These are phyloP conservation scores for Drosophila siamana DNA, from an alignment of 2,888 invertebrate genomes.

Conservation along the genomic window DNA sequence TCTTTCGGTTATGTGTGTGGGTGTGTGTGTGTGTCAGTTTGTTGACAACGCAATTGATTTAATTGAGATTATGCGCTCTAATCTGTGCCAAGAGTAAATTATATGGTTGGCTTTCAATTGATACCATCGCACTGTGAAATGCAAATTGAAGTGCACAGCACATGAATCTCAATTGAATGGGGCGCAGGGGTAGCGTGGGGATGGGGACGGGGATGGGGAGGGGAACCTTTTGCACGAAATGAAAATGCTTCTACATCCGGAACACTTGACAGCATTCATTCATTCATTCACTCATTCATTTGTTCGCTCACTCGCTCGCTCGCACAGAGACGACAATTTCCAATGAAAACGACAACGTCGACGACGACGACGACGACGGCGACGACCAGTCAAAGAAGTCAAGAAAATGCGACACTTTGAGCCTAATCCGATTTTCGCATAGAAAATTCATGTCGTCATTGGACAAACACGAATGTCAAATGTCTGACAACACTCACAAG, in stretches of 20 bases:
- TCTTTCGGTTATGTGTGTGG: too few relatives aligned
- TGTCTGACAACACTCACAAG: conserved; percentile 1
- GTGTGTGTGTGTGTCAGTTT: conserved; percentile 17
- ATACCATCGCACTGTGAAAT: conserved; percentile 43
- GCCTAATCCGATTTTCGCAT: conserved; percentile 36
- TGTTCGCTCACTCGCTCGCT: background rate
- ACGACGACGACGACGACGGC: too few relatives aligned
- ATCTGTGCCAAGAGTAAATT: conserved; percentile 50
- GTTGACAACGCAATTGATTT: conserved; percentile 64
- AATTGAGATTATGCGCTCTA: conserved; percentile 63
- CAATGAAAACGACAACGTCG: conserved; percentile 1
- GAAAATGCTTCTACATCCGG: conserved; percentile 26
- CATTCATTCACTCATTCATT: conserved; percentile 1
- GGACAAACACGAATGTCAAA: conserved; percentile 14
- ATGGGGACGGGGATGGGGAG: rapidly evolving
- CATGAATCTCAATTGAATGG: conserved; percentile 27
- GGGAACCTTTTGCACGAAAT: conserved; percentile 2
- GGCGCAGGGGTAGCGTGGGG: background rate
- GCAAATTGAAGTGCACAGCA: conserved; percentile 63
- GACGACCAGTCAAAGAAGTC: conserved; percentile 26
- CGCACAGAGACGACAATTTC: conserved; percentile 14
- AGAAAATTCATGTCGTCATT: conserved; percentile 23
- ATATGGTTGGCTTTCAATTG: conserved; percentile 35
- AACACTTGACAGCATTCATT: conserved; percentile 28
- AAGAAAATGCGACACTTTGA: conserved; percentile 30